Evolutionary conservation across 1,140 invertebrate genomes (phyloP).

Genomic region (Orchestia grillus): DNA sequence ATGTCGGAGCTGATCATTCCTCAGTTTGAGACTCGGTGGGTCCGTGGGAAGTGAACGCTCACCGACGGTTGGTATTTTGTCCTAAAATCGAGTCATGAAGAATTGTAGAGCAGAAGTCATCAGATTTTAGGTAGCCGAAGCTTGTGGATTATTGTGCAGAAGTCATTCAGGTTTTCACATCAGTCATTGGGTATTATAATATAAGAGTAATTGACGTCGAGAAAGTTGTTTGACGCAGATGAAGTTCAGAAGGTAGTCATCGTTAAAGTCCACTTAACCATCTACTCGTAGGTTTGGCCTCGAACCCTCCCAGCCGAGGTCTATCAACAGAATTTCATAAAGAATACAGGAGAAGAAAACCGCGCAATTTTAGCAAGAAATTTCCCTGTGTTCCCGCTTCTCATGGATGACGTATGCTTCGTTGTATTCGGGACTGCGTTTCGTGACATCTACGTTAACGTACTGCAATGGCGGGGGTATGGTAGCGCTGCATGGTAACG

Average conservation of each 20-base stretch:
- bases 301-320: neutral
- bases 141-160: neutral
- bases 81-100: neutral
- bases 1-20: neutral
- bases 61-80: no score
- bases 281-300: neutral
- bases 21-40: neutral
- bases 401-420: conserved; percentile 66
- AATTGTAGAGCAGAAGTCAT: neutral
- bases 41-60: neutral
- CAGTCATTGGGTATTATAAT: neutral
- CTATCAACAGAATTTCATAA: conserved; percentile 7
- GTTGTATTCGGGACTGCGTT: conserved; percentile 65
- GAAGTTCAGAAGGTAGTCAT: neutral
- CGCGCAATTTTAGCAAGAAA: conserved; percentile 61
- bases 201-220: neutral
- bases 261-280: neutral
- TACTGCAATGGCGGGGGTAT: conserved; percentile 68
- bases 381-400: conserved; percentile 66
- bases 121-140: neutral
- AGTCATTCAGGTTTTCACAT: neutral
- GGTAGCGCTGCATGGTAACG: conserved; percentile 68
- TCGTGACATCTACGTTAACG: conserved; percentile 68
- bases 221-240: neutral
- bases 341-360: conserved; percentile 11